Conservation (phyloP, 2,797 vertebrate species). For the Labeo calbasu region DNA sequence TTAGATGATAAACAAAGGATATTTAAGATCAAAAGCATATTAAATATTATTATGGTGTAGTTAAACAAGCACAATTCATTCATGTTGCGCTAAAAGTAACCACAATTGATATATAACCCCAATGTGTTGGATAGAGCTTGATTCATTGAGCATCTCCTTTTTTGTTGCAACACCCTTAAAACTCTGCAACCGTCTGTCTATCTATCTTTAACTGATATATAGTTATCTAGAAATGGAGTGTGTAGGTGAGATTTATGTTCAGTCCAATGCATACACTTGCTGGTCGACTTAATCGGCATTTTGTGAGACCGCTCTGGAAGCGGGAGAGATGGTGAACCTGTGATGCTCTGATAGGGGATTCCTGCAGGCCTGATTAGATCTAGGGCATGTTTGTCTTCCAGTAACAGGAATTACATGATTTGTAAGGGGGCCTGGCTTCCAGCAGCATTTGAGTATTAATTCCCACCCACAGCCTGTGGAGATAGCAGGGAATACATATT, state of each 20-base stretch:
- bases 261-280: constrained; percentile 57
- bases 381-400: constrained; percentile 77
- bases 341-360: constrained; percentile 74
- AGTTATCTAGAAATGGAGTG: constrained; percentile 61
- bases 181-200: constrained; percentile 51
- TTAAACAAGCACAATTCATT: constrained; percentile 74
- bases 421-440: constrained; percentile 66
- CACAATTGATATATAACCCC: constrained; percentile 71
- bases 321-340: constrained; percentile 66
- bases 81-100: constrained; percentile 78
- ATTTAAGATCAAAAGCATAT: constrained; percentile 70
- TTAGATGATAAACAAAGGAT: constrained; percentile 78
- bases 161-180: constrained; percentile 57
- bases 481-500: constrained; percentile 65
- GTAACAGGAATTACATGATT: constrained; percentile 79
- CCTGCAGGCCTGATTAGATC: constrained; percentile 77
- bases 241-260: constrained; percentile 54
- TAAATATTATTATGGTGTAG: constrained; percentile 72
- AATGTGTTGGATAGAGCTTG: constrained; percentile 69
- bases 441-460: constrained; percentile 67
- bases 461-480: constrained; percentile 66
- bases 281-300: constrained; percentile 56
- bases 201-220: constrained; percentile 68
- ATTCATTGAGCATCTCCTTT: constrained; percentile 69
- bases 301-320: constrained; percentile 41